Evolutionary conservation across 2,888 invertebrate genomes (phyloP), one percentile per base, ranked within the genome.

Genomic region (Perizoma affinitatum): DNA sequence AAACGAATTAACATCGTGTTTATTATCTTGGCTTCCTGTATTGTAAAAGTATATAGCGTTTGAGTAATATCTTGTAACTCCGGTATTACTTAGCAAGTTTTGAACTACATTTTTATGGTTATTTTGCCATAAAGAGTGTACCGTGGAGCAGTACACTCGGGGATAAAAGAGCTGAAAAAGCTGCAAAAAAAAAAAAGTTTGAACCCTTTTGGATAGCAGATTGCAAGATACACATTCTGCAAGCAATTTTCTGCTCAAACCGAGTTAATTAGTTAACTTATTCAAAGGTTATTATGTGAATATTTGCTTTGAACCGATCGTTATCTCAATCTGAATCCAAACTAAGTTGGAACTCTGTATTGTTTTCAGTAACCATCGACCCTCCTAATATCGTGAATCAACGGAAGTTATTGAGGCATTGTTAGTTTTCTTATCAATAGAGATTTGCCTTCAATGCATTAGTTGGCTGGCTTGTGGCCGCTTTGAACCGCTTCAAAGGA

Each of bases 401-500:
- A 6, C 7, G 6, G 49, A 45, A 46, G 49, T 57, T 48, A 53
- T 56, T 44, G 22, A 44, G 10, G 42, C 45, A 44, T 57, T 50
- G 49, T 61, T 36, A 47, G 41, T 41, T 44, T 62, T 53, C 44
- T 51, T 51, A 46, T 50, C 53, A 41, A 53, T 43, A 43, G 6
- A 62, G 42, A 57, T 57, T 58, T 47, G 46, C 43, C 42, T 56
- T 53, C 22, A 44, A 36, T 56, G 44, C 45, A 54, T 33, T 53
- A 54, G 41, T 42, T 9, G 38, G 34, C 50, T 34, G 46, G 46
- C 34, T 49, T 40, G 43, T 22, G 6, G n/a, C 46, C 42, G 74
- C 75, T 70, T 71, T 54, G 54, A 80, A 79, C 82, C 72, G 78
- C 76, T 67, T 76, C 58, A 50, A 74, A 78, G 75, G 69, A 73